Conservation (phyloP, 2,113 vertebrate species). For the Atractosteus spatula region DNA sequence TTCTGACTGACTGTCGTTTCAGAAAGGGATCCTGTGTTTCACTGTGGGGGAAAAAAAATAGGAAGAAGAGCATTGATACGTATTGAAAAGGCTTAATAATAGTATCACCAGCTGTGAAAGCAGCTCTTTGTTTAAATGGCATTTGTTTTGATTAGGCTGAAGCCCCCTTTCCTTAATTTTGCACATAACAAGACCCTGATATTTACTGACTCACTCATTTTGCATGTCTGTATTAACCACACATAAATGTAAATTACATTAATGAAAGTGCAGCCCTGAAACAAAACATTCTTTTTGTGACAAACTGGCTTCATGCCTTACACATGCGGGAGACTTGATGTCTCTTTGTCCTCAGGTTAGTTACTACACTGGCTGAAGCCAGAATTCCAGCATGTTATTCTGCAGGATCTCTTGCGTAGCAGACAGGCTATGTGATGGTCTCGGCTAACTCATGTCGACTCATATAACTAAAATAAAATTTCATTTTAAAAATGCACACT, state of each 20-base stretch:
- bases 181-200: constrained; percentile 16
- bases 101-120: constrained; percentile 56
- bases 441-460: constrained; percentile 28
- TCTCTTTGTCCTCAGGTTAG: constrained; percentile 28
- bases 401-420: constrained; percentile 16
- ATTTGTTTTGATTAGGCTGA: constrained; percentile 47
- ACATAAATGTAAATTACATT: constrained; percentile 37
- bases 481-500: constrained; percentile 6
- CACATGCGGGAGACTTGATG: constrained; percentile 24
- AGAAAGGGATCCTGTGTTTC: constrained; percentile 62
- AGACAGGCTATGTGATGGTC: constrained; percentile 28
- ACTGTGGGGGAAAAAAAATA: constrained; percentile 41
- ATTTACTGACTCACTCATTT: constrained; percentile 40
- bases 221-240: constrained; percentile 40
- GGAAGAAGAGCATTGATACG: constrained; percentile 54
- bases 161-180: constrained; percentile 1
- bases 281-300: constrained; percentile 45
- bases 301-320: constrained; percentile 35
- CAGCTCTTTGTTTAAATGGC: constrained; percentile 51
- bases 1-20: constrained; percentile 62
- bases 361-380: constrained; percentile 22
- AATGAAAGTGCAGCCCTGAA: constrained; percentile 25
- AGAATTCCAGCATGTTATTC: constrained; percentile 29
- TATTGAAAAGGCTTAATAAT: constrained; percentile 56
- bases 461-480: constrained; percentile 27